phyloP scores from a whole-genome alignment of 2,888 invertebrate genomes.

The Tiliacea citrago region DNA sequence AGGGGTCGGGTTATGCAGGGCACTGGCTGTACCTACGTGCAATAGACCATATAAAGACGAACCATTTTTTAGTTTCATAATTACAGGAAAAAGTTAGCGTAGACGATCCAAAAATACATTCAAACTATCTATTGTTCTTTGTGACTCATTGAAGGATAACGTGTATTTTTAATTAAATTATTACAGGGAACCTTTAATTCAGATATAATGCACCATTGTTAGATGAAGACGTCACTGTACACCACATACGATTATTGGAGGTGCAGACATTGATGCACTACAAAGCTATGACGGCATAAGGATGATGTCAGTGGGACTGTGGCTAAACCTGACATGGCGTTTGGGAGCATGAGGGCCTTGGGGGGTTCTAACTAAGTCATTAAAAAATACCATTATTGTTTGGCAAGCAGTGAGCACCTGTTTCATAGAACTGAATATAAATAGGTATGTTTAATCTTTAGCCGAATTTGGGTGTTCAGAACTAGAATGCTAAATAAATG shows the following conservation, averaged over 20 bases:
- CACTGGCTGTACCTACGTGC: too few relatives aligned
- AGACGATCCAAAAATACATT: conserved; percentile 17
- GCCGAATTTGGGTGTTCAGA: too few relatives aligned
- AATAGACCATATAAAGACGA: background rate
- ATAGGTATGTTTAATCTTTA: too few relatives aligned
- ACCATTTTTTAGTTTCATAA: conserved; percentile 8
- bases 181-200: background rate
- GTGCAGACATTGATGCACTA: background rate
- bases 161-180: conserved; percentile 17
- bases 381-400: background rate
- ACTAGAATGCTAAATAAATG: too few relatives aligned
- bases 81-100: conserved; percentile 11
- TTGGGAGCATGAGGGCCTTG: background rate
- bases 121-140: conserved; percentile 34
- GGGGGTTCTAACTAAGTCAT: background rate
- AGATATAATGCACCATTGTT: conserved; percentile 33
- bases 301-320: background rate
- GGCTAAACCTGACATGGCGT: background rate
- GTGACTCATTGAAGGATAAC: conserved; percentile 34
- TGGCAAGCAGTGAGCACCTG: background rate
- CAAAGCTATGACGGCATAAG: background rate
- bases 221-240: conserved; percentile 18
- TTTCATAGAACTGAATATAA: background rate
- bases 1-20: too few relatives aligned
- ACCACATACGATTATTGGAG: conserved; percentile 24